Percentiles rank a stretch among this genome's conserved stretches.
These are phyloP conservation scores for Ptychoptera albimana DNA, from an alignment of 2,888 invertebrate genomes.

Conservation along the genomic window DNA sequence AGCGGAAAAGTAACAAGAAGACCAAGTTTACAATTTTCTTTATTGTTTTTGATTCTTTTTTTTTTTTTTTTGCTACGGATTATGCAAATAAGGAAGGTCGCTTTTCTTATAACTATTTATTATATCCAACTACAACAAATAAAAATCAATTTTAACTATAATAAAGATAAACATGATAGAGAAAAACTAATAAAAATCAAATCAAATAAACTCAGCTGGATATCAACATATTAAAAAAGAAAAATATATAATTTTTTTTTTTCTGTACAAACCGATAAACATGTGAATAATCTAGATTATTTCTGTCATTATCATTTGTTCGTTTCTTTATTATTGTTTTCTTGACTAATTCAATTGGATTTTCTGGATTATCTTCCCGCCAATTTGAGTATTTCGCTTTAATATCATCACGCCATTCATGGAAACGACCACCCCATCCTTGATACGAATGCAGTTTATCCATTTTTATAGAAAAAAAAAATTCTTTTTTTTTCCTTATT, in stretches of 20 bases:
- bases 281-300: conserved; percentile 42
- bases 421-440: conserved; percentile 54
- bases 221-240: not conserved
- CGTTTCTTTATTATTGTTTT: conserved; percentile 18
- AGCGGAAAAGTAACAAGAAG: no score
- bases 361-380: conserved; percentile 42
- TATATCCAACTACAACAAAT: no score
- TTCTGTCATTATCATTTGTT: conserved; percentile 23
- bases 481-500: not conserved
- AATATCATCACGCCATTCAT: conserved; percentile 46
- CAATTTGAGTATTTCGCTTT: conserved; percentile 44
- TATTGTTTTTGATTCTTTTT: no score
- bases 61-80: no score
- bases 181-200: no score
- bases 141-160: not conserved
- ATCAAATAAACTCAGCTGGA: not conserved
- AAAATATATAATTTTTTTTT: not conserved
- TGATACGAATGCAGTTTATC: conserved; percentile 70
- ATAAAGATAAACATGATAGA: not conserved
- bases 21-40: no score
- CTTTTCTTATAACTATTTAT: no score
- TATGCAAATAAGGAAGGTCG: no score
- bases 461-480: no score
- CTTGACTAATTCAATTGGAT: conserved; percentile 35
- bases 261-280: conserved; percentile 40